A percentile compares a stretch with the other conserved stretches of the same genome.
Conservation (phyloP, 1,140 invertebrate species). For the Atopsyche davidsoni region DNA sequence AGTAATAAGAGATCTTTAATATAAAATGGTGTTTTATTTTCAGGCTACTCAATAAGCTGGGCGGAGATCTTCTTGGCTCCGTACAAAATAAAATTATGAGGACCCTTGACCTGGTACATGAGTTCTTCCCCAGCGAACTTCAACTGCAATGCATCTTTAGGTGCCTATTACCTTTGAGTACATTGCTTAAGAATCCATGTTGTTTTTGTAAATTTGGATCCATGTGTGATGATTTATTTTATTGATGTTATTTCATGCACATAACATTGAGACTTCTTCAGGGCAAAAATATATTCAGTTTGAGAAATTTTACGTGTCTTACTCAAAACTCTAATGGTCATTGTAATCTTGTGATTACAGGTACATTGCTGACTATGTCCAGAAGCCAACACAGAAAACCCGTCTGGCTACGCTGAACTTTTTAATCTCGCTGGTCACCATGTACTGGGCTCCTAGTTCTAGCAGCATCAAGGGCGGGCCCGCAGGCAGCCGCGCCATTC, state of each 20-base stretch:
- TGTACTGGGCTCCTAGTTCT: constrained; percentile 48
- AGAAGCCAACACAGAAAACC: constrained; percentile 84
- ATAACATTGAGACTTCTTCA: too few relatives aligned
- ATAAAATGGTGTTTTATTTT: constrained; percentile 10
- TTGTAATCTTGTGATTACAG: constrained; percentile 36
- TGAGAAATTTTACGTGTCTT: too few relatives aligned
- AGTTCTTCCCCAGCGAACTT: constrained; percentile 56
- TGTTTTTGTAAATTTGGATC: too few relatives aligned
- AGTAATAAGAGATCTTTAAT: too few relatives aligned
- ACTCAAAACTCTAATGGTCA: constrained; percentile 15
- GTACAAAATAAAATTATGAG: constrained; percentile 84
- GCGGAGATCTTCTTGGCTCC: constrained; percentile 82
- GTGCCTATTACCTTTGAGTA: too few relatives aligned
- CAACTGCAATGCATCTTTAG: constrained; percentile 57
- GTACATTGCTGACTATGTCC: constrained; percentile 83
- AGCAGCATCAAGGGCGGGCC: constrained; percentile 28
- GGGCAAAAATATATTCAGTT: too few relatives aligned
- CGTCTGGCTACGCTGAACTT: constrained; percentile 70
- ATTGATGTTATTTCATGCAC: too few relatives aligned
- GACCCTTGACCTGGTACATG: constrained; percentile 80
- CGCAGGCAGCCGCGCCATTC: constrained; percentile 51
- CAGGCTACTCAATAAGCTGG: constrained; percentile 76
- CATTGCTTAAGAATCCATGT: too few relatives aligned
- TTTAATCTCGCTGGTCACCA: constrained; percentile 61
- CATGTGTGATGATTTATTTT: too few relatives aligned